phyloP scores from a whole-genome alignment of 2,888 invertebrate genomes.

The Leucoptera coffeella region DNA sequence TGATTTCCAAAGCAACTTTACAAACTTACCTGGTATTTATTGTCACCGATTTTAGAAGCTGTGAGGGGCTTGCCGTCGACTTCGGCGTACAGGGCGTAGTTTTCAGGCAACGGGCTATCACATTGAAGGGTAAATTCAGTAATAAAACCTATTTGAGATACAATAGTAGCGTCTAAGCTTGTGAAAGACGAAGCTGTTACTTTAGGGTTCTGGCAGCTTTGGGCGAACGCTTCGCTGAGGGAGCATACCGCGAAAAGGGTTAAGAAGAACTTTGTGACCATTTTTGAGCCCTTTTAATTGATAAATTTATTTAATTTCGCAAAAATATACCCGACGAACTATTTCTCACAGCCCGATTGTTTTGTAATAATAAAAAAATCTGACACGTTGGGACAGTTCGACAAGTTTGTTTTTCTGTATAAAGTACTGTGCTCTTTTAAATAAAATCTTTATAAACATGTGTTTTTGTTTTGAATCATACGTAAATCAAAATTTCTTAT shows the following conservation, averaged over 20 bases:
- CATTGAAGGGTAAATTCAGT: conserved; percentile 86
- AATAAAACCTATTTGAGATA: conserved; percentile 85
- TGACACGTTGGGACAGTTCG: not conserved
- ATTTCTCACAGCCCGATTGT: too few relatives aligned
- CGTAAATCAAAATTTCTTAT: not conserved
- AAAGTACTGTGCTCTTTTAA: too few relatives aligned
- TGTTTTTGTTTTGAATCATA: not conserved
- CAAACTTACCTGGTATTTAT: conserved; percentile 86
- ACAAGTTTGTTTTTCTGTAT: not conserved
- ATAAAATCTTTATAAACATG: not conserved
- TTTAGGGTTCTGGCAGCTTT: conserved; percentile 54
- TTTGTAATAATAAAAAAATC: not conserved
- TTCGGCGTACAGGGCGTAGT: conserved; percentile 81
- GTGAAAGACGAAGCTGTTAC: conserved; percentile 78
- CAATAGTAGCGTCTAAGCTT: conserved; percentile 86
- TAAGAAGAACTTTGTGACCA: conserved; percentile 33
- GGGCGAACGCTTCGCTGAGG: conserved; percentile 16
- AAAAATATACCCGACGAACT: too few relatives aligned
- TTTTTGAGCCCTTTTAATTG: conserved; percentile 19
- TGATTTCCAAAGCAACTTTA: too few relatives aligned
- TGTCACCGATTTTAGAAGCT: conserved; percentile 70
- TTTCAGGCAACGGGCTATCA: conserved; percentile 54
- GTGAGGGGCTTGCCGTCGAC: conserved; percentile 80
- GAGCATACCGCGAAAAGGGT: conserved; percentile 18
- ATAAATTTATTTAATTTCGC: too few relatives aligned